Conservation (phyloP, 1,140 invertebrate genomes). For the Ooceraea biroi region DNA sequence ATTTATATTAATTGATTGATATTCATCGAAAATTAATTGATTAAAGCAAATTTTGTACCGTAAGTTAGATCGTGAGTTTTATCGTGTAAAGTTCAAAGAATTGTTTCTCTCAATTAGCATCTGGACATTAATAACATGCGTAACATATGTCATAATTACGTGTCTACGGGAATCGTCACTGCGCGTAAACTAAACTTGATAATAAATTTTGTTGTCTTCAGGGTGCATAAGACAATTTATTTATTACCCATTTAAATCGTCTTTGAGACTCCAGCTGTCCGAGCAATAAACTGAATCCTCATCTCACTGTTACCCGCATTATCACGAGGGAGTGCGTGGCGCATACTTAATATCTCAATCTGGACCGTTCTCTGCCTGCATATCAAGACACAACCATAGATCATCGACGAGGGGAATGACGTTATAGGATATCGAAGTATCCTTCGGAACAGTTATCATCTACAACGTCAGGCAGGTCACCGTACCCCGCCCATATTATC, state of each 20-base stretch:
- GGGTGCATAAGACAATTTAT: conserved; percentile 26
- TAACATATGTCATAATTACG: not conserved
- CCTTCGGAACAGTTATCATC: conserved; percentile 73
- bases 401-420: conserved; percentile 63
- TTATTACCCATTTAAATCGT: conserved; percentile 47
- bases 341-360: conserved; percentile 67
- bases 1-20: not conserved
- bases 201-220: conserved; percentile 28
- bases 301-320: conserved; percentile 60
- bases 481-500: not conserved
- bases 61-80: not conserved
- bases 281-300: conserved; percentile 44
- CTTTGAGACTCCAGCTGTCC: conserved; percentile 28
- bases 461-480: conserved; percentile 65
- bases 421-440: conserved; percentile 69
- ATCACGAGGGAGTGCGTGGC: conserved; percentile 7
- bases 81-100: not conserved
- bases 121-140: not conserved
- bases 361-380: conserved; percentile 68
- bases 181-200: not conserved
- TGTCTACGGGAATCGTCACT: not conserved
- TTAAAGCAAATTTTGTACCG: conserved; percentile 30
- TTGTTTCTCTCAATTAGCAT: conserved; percentile 8
- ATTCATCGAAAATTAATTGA: conserved; percentile 42
- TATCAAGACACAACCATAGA: conserved; percentile 69